These are phyloP conservation scores for Ctenosaura bakeri DNA, from an alignment of 2,797 vertebrate species.

Conservation along the genomic window DNA sequence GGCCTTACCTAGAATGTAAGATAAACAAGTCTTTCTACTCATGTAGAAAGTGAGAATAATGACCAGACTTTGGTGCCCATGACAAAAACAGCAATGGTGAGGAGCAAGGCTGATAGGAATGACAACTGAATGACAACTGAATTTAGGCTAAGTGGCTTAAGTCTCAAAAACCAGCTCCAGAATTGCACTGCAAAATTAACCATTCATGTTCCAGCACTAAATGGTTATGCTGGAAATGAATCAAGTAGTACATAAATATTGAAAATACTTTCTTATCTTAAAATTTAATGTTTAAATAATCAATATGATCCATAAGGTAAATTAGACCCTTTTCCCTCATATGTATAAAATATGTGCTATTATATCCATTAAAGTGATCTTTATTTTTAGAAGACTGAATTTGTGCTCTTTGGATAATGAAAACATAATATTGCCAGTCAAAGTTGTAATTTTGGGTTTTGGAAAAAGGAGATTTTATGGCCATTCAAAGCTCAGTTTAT, in stretches of 20 bases:
- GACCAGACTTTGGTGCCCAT: too few relatives aligned
- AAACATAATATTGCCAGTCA: constrained; percentile 14
- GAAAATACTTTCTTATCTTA: constrained; percentile 1
- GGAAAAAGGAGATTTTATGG: not conserved
- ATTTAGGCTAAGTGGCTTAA: not conserved
- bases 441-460: constrained; percentile 12
- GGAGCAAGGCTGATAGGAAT: too few relatives aligned
- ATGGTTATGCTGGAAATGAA: not conserved
- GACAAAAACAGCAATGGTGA: too few relatives aligned
- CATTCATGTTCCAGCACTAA: not conserved
- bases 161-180: not conserved
- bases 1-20: too few relatives aligned
- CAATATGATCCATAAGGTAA: not conserved
- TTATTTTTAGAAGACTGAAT: not conserved
- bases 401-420: not conserved
- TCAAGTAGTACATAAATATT: not conserved
- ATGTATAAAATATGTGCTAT: not conserved
- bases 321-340: not conserved
- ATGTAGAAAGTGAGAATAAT: too few relatives aligned
- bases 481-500: constrained; percentile 36
- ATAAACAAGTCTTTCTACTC: too few relatives aligned
- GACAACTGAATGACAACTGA: too few relatives aligned
- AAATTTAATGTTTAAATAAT: not conserved
- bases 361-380: constrained; percentile 8
- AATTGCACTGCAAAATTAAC: not conserved